Base-by-base conservation (phyloP, 2,888 invertebrate genomes). In the Napeogenes inachia region DNA sequence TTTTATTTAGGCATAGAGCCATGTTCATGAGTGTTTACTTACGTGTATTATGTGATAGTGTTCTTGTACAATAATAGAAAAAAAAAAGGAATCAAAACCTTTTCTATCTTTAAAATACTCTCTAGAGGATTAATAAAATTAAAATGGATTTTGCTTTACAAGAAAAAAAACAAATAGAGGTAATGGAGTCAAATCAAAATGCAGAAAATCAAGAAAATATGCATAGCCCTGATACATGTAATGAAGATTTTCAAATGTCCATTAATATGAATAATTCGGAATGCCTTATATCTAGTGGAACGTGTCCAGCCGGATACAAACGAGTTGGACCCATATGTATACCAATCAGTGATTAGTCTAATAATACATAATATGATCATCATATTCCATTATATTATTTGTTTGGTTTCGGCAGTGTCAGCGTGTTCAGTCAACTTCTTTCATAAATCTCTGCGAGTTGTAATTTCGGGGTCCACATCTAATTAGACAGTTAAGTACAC, bases 321-420 rank as follows among this genome's bases (percentile, higher is more conserved):
- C 59, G 61, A 54, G 45, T 57, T 38, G 65, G 59, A n/a, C 47
- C 54, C 32, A 54, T 61, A 10, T 66, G 65, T 65, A 45, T 68
- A 21, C 61, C 50, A 8, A n/a, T 50, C 10, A 30, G 30, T 50
- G 50, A 50, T 50, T 50, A 42, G 12, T 42, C 8, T 42, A 42
- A 8, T 10, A 2, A 10, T 12, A 42, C 42, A 10, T 42, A 10
- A 35, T 35, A 3, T 3, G 10, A 42, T 42, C 42, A 10, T 42
- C 10, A 2, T 42, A 42, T 42, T 12, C 2, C 10, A 10, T 10
- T 42, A 6, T 10, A 8, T 42, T 12, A 42, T 10, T 10, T 10
- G 12, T 10, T 10, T 10, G 12, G 42, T 1, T 10, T 42, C 42
- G 4, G 35, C 35, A 35, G 35, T 5, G 6, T 5, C 21, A 21